A percentile compares a stretch with the other conserved stretches of the same genome.
Conservation (phyloP, 2,113 vertebrate genomes). For the Cynocephalus volans region DNA sequence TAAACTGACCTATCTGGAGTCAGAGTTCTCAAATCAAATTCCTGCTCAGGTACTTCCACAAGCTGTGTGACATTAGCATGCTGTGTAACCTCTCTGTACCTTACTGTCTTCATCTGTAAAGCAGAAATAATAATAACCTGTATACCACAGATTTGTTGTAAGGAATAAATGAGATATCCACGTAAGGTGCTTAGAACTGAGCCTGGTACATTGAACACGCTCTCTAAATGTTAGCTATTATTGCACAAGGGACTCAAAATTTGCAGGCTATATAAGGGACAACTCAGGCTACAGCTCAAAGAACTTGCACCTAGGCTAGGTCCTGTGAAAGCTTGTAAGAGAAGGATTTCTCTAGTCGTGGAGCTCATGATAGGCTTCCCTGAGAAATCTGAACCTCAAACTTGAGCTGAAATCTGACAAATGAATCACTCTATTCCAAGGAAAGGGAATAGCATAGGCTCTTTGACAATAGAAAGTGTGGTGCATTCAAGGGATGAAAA, state of each 20-base stretch:
- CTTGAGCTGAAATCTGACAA: conserved; percentile 35
- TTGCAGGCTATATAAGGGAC: background rate
- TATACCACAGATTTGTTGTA: background rate
- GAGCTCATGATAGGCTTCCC: background rate
- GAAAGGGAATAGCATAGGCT: background rate
- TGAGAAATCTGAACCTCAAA: conserved; percentile 35
- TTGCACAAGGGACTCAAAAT: conserved; percentile 18
- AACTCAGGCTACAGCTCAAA: conserved; percentile 35
- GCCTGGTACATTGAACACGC: background rate
- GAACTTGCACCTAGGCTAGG: background rate
- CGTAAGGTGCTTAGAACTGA: background rate
- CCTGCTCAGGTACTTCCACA: background rate
- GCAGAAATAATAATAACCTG: background rate
- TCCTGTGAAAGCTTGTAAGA: background rate
- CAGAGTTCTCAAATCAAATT: conserved; percentile 3
- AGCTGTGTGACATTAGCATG: conserved; percentile 28
- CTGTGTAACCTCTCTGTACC: background rate
- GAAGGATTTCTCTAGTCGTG: background rate
- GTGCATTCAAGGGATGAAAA: conserved; percentile 17
- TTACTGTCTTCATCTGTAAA: conserved; percentile 27
- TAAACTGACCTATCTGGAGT: background rate
- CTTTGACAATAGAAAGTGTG: background rate
- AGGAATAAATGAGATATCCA: conserved; percentile 3
- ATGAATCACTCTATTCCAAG: background rate
- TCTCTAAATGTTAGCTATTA: conserved; percentile 5